Evolutionary conservation across 2,888 invertebrate genomes (phyloP).

Genomic region (Athalia cordata): DNA sequence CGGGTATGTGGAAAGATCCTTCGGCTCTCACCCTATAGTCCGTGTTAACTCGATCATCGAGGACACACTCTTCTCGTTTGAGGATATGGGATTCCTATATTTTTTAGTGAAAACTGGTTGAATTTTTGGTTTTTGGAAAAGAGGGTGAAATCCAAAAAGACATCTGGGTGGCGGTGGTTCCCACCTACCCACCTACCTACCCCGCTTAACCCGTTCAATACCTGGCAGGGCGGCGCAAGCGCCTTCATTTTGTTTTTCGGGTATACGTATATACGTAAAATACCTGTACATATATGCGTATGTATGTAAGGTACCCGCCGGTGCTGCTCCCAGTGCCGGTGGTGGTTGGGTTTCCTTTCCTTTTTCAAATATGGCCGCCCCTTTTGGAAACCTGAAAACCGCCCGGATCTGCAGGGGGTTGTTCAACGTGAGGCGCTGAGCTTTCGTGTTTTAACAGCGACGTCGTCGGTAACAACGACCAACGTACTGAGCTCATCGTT

Average conservation of each 20-base stretch:
- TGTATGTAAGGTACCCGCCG: too few species aligned
- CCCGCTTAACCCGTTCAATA: slow-evolving; percentile 72
- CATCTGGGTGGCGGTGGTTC: not conserved
- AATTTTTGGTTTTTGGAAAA: too few species aligned
- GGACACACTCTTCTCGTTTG: too few species aligned
- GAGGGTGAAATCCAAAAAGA: too few species aligned
- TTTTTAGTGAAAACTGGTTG: too few species aligned
- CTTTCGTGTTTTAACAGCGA: not conserved
- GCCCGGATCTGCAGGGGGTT: not conserved
- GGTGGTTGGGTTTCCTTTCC: slow-evolving; percentile 60
- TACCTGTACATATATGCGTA: too few species aligned
- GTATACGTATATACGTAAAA: too few species aligned
- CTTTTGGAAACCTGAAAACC: not conserved
- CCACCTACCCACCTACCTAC: slow-evolving; percentile 53
- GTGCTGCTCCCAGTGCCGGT: slow-evolving; percentile 57
- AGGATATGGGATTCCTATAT: too few species aligned
- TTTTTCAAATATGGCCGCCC: slow-evolving; percentile 70
- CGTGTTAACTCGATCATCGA: too few species aligned
- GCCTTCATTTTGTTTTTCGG: slow-evolving; percentile 74
- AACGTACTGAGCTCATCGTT: too few species aligned
- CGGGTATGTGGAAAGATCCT: not conserved
- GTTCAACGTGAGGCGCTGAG: too few species aligned
- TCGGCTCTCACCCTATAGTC: not conserved
- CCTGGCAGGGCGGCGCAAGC: slow-evolving; percentile 71
- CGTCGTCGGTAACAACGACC: slow-evolving; percentile 6